phyloP scores from a whole-genome alignment of 2,113 vertebrate genomes.

The Glaucidium brasilianum region DNA sequence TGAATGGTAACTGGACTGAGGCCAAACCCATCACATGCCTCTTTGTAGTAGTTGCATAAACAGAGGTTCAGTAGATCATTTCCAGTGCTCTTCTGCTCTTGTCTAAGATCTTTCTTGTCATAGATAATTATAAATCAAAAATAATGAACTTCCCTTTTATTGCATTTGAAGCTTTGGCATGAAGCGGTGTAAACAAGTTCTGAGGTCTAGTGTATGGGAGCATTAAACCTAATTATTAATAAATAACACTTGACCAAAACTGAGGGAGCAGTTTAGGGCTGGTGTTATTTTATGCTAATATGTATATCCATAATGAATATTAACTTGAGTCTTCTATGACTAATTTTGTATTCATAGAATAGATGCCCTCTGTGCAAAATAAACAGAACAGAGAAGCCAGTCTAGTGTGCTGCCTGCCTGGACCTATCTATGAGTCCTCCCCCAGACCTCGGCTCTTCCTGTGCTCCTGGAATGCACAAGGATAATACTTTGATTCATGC shows the following conservation, averaged over 20 bases:
- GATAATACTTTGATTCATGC: conserved; percentile 29
- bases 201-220: background rate
- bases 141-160: conserved; percentile 21
- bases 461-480: conserved; percentile 18
- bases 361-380: background rate
- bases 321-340: background rate
- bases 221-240: conserved; percentile 25
- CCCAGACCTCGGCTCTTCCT: background rate
- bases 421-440: background rate
- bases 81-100: conserved; percentile 5
- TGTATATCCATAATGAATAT: background rate
- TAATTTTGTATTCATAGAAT: background rate
- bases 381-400: background rate
- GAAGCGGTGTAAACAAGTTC: conserved; percentile 19
- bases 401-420: background rate
- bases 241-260: background rate
- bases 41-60: conserved; percentile 32
- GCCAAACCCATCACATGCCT: conserved; percentile 36
- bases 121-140: conserved; percentile 50
- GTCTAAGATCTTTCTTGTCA: conserved; percentile 34
- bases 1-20: background rate
- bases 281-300: background rate
- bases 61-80: conserved; percentile 26
- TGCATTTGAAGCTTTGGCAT: background rate
- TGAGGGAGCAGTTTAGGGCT: background rate